A percentile compares a stretch with the other conserved stretches of the same genome.
These are phyloP conservation scores for Metellina segmentata DNA, from an alignment of 2,888 invertebrate genomes.

Conservation along the genomic window DNA sequence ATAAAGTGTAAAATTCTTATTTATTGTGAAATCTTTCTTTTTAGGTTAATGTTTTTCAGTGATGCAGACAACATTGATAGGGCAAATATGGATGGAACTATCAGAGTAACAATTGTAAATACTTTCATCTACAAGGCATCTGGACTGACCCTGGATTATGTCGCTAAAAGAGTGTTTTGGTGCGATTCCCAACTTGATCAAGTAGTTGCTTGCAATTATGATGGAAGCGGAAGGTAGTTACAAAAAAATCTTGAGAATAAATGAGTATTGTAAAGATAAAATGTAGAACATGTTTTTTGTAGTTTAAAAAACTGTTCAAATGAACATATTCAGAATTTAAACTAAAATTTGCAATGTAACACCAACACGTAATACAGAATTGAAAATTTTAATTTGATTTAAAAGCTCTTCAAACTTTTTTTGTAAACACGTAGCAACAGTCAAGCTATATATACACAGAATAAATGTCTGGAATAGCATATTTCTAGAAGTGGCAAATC, in stretches of 20 bases:
- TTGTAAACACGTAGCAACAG: too few species aligned
- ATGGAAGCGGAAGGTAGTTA: conserved; percentile 87
- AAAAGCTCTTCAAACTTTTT: too few species aligned
- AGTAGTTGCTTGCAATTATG: conserved; percentile 97
- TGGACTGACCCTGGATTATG: conserved; percentile 94
- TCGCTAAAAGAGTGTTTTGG: conserved; percentile 95
- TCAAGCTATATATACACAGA: too few species aligned
- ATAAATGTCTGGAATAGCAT: too few species aligned
- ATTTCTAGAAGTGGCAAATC: too few species aligned
- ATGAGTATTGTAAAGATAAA: background rate
- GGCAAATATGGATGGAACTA: conserved; percentile 97
- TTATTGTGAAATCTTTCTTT: conserved; percentile 8
- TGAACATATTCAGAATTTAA: too few species aligned
- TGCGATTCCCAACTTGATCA: conserved; percentile 97
- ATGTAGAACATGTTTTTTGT: too few species aligned
- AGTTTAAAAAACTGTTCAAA: too few species aligned
- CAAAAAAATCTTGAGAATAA: background rate
- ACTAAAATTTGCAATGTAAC: too few species aligned
- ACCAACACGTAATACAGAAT: too few species aligned
- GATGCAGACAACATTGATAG: conserved; percentile 85
- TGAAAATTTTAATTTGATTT: too few species aligned
- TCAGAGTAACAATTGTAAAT: conserved; percentile 90
- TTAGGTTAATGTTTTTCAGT: conserved; percentile 83
- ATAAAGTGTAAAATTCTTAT: background rate
- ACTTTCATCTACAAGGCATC: conserved; percentile 97